Base-by-base conservation (phyloP, 2,888 invertebrate genomes). In the Acronicta leporina region DNA sequence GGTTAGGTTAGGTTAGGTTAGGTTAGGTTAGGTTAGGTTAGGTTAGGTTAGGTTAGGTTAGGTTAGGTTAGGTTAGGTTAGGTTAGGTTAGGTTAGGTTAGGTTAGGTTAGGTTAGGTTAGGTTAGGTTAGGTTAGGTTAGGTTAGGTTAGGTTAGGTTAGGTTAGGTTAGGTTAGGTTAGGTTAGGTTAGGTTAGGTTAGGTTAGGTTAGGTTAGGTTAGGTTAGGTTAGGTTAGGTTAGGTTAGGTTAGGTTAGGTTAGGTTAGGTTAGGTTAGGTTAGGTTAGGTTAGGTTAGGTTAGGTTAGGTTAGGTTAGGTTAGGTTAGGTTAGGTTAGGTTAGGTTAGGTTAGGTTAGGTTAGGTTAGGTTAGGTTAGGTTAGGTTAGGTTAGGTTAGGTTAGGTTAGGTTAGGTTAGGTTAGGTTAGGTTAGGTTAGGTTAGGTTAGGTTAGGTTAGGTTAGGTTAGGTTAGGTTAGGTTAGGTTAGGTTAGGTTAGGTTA, bases 1-100 rank as follows among this genome's bases (percentile, higher is more conserved):
- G n/a, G n/a, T 60, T 65, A 65, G 65, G 65, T 65, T 65, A 60
- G 65, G 45, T 45, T 50, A 50, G 50, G 50, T 50, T 50, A 50
- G 50, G 50, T 50, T 50, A 50, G 49, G 49, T 50, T 50, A 50
- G 49, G 49, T 50, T 50, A 50, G 49, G 49, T 50, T 47, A 47
- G 46, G 46, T 47, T 47, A 47, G 46, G 49, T 50, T 50, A 50
- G 49, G 49, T 50, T 50, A 50, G 49, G 49, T 50, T 50, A 50
- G 49, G 49, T 50, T 50, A 50, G 49, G 49, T 50, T 50, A 50
- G 49, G 49, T 50, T 50, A 50, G 49, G 49, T 50, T 50, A 50
- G 49, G 49, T 50, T 50, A 50, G 49, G 49, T 50, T 50, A 50
- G 49, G 49, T 50, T 50, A 50, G 49, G 49, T 50, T 50, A 50